A percentile compares a stretch with the other conserved stretches of the same genome.
phyloP scores from a whole-genome alignment of 2,888 invertebrate genomes.

The Lepetodrilus schrolli region DNA sequence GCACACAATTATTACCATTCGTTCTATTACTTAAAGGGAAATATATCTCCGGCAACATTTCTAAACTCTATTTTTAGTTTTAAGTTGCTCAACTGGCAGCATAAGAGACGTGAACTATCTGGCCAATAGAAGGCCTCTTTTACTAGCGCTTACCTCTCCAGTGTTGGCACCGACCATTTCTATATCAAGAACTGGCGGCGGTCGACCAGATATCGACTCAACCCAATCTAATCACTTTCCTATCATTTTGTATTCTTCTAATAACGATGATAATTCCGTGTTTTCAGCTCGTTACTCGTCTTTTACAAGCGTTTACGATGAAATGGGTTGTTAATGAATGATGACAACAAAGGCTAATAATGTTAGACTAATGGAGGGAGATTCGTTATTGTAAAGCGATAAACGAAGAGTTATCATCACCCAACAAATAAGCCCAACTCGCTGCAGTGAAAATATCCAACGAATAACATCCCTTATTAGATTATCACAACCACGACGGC shows the following conservation, averaged over 20 bases:
- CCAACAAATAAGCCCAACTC: slow-evolving; percentile 28
- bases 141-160: no score
- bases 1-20: no score
- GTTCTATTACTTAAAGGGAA: no score
- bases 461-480: slow-evolving; percentile 29
- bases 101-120: no score
- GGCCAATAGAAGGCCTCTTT: no score
- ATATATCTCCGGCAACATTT: no score
- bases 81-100: no score
- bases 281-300: slow-evolving; percentile 24
- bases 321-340: slow-evolving; percentile 24
- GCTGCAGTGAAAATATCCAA: slow-evolving; percentile 29
- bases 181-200: no score
- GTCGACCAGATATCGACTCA: background rate
- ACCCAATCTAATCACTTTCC: slow-evolving; percentile 10
- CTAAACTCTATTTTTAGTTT: no score
- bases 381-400: slow-evolving; percentile 36
- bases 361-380: slow-evolving; percentile 29
- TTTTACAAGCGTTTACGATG: slow-evolving; percentile 28
- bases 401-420: slow-evolving; percentile 31
- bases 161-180: no score
- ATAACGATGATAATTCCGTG: slow-evolving; percentile 27
- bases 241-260: slow-evolving; percentile 19
- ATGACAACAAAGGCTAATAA: slow-evolving; percentile 17
- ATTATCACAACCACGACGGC: slow-evolving; percentile 28